Conservation (phyloP, 2,888 invertebrate genomes). For the Charanyca ferruginea region DNA sequence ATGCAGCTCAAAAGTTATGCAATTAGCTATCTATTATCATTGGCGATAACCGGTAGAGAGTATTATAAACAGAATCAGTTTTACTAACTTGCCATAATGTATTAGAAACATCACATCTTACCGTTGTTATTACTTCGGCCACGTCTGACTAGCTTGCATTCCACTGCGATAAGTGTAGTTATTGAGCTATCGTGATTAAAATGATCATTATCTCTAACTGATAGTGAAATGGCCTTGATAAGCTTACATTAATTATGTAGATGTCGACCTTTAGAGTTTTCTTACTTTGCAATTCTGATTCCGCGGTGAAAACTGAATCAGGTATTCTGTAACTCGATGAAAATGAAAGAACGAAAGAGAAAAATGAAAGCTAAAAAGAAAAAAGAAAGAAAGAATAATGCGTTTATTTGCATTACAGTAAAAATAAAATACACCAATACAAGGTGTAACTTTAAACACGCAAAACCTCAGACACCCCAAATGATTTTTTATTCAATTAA, state of each 20-base stretch:
- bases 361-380: too few relatives aligned
- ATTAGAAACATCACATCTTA: constrained; percentile 7
- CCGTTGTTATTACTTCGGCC: constrained; percentile 35
- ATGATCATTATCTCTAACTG: constrained; percentile 6
- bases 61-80: neutral
- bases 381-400: too few relatives aligned
- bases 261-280: too few relatives aligned
- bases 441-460: too few relatives aligned
- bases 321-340: too few relatives aligned
- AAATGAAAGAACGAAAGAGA: too few relatives aligned
- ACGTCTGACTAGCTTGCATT: constrained; percentile 32
- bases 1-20: neutral
- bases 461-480: too few relatives aligned
- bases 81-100: constrained; percentile 23
- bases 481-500: too few relatives aligned
- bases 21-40: neutral
- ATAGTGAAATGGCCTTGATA: constrained; percentile 16
- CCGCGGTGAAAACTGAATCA: too few relatives aligned
- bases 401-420: too few relatives aligned
- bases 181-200: neutral
- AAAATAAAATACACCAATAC: too few relatives aligned
- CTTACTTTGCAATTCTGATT: too few relatives aligned
- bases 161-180: constrained; percentile 18
- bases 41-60: neutral
- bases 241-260: neutral